phyloP scores from a whole-genome alignment of 2,113 vertebrate species.

The Leptocoma aspasia region DNA sequence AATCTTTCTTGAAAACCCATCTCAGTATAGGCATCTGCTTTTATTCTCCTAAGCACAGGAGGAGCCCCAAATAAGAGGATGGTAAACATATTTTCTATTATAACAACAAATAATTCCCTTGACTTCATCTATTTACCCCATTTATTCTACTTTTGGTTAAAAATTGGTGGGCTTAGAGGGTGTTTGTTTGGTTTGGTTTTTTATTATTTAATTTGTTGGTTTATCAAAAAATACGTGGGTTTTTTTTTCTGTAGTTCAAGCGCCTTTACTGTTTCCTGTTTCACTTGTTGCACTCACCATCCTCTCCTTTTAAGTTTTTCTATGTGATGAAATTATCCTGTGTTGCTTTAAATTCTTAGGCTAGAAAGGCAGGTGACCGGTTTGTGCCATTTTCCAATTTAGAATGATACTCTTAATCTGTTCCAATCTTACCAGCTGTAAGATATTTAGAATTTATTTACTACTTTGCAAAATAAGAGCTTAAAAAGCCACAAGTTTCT shows the following conservation, averaged over 20 bases:
- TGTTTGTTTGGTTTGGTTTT: background rate
- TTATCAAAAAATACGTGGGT: background rate
- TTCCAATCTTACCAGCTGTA: background rate
- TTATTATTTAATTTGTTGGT: background rate
- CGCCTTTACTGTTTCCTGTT: background rate
- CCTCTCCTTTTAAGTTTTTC: conserved; percentile 9
- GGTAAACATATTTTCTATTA: background rate
- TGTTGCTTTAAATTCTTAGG: conserved; percentile 25
- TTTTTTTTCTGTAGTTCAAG: background rate
- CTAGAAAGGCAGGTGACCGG: background rate
- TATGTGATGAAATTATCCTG: conserved; percentile 38
- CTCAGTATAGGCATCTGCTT: background rate
- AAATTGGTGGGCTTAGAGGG: background rate
- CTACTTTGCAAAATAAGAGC: background rate
- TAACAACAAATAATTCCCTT: background rate
- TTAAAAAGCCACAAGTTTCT: background rate
- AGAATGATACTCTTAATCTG: conserved; percentile 13
- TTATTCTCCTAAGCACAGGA: background rate
- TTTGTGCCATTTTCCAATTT: conserved; percentile 24
- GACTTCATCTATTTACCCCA: background rate
- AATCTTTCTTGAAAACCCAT: background rate
- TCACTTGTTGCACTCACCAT: background rate
- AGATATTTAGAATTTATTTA: background rate
- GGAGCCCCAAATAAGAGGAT: background rate
- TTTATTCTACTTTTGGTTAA: background rate